Conservation (phyloP, 2,113 vertebrate species). For the Catagonus wagneri region DNA sequence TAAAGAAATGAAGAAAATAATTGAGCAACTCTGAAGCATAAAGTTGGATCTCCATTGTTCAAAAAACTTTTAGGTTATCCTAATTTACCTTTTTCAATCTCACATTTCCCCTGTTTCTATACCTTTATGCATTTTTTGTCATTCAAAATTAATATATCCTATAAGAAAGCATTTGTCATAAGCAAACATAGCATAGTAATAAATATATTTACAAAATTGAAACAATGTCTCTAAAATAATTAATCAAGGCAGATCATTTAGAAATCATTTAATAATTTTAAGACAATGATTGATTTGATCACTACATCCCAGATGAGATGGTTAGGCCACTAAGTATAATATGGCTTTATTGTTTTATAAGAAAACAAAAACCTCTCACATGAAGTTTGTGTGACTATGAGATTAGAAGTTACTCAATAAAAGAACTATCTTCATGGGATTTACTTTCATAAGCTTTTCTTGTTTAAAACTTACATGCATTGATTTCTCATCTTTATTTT, state of each 20-base stretch:
- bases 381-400: neutral
- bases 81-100: neutral
- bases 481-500: neutral
- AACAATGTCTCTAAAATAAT: neutral
- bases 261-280: neutral
- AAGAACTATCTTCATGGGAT: neutral
- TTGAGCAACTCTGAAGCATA: neutral
- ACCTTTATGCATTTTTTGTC: neutral
- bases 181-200: neutral
- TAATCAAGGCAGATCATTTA: neutral
- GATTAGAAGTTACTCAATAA: neutral
- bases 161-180: neutral
- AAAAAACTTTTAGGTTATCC: neutral
- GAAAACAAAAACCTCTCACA: neutral
- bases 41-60: neutral
- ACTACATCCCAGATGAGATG: neutral
- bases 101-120: neutral
- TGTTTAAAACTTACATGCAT: neutral
- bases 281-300: slow-evolving; percentile 7
- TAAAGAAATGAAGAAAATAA: slow-evolving; percentile 14
- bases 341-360: neutral
- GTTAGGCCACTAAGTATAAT: neutral
- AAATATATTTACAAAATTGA: neutral
- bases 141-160: neutral
- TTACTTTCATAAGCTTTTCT: neutral